Evolutionary conservation across 2,888 invertebrate species (phyloP).

Genomic region (Scaptomyza tumidula): DNA sequence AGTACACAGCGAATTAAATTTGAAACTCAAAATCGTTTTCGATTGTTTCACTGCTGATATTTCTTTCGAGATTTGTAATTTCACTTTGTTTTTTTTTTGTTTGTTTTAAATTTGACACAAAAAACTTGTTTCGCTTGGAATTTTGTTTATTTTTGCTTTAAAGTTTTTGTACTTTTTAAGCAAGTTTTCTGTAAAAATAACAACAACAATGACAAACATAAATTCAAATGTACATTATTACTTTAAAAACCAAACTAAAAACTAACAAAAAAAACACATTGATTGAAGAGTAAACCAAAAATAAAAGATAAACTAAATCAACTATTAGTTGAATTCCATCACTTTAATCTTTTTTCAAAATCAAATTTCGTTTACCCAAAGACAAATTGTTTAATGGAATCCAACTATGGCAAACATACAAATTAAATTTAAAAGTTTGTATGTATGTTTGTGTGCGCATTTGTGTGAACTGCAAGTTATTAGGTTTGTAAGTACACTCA

Average conservation of each 20-base stretch:
- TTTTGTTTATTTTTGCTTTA: constrained; percentile 36
- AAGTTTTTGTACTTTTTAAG: constrained; percentile 74
- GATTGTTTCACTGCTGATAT: constrained; percentile 43
- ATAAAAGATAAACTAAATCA: constrained; percentile 6
- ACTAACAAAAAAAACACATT: constrained; percentile 13
- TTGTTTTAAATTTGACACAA: constrained; percentile 33
- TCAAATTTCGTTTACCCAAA: neutral
- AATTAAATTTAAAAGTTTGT: constrained; percentile 1
- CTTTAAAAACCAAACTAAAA: constrained; percentile 36
- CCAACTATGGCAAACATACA: constrained; percentile 21
- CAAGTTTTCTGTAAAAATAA: constrained; percentile 83
- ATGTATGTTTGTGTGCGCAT: neutral
- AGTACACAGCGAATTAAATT: constrained; percentile 31
- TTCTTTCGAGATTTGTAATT: constrained; percentile 32
- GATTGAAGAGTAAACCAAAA: constrained; percentile 30
- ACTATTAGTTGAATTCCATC: constrained; percentile 27
- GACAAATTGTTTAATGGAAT: constrained; percentile 20
- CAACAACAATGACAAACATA: constrained; percentile 72
- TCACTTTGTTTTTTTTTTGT: constrained; percentile 39
- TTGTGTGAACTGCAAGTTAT: neutral
- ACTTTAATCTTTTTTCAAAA: neutral
- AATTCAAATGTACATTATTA: constrained; percentile 55
- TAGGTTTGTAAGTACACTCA: constrained; percentile 21
- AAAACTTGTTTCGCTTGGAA: constrained; percentile 49
- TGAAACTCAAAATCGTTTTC: constrained; percentile 44